phyloP scores from a whole-genome alignment of 2,888 invertebrate species.

The Baccha elongata region DNA sequence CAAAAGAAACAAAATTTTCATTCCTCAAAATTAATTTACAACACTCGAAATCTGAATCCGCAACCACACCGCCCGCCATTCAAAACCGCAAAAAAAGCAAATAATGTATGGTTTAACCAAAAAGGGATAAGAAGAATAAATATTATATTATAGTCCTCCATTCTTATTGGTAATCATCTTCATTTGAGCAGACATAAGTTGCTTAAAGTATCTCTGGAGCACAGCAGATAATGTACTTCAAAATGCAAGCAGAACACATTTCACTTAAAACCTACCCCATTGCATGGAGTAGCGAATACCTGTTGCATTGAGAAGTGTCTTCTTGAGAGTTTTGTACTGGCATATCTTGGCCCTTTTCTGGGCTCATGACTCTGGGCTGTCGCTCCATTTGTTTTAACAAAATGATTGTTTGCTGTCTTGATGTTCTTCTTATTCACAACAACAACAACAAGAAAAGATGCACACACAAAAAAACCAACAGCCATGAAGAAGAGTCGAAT shows the following conservation, averaged over 20 bases:
- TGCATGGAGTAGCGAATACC: constrained; percentile 46
- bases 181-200: constrained; percentile 72
- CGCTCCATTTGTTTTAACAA: constrained; percentile 49
- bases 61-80: not conserved
- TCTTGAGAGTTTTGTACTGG: constrained; percentile 49
- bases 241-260: constrained; percentile 62
- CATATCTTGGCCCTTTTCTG: constrained; percentile 22
- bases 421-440: constrained; percentile 17
- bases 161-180: constrained; percentile 72
- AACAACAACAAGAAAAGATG: constrained; percentile 11
- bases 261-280: constrained; percentile 63
- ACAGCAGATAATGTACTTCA: constrained; percentile 63
- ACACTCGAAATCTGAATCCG: constrained; percentile 5
- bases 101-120: constrained; percentile 6
- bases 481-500: constrained; percentile 59
- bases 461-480: constrained; percentile 21
- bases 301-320: constrained; percentile 71
- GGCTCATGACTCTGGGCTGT: constrained; percentile 23
- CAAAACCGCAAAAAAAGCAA: not conserved
- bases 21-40: constrained; percentile 3
- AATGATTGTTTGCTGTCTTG: constrained; percentile 61
- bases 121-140: constrained; percentile 24
- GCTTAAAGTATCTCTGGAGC: constrained; percentile 67
- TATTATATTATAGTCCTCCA: constrained; percentile 34
- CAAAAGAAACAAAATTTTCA: not conserved